Conservation (phyloP, 1,140 invertebrate genomes). For the Drosophila carrolli region DNA sequence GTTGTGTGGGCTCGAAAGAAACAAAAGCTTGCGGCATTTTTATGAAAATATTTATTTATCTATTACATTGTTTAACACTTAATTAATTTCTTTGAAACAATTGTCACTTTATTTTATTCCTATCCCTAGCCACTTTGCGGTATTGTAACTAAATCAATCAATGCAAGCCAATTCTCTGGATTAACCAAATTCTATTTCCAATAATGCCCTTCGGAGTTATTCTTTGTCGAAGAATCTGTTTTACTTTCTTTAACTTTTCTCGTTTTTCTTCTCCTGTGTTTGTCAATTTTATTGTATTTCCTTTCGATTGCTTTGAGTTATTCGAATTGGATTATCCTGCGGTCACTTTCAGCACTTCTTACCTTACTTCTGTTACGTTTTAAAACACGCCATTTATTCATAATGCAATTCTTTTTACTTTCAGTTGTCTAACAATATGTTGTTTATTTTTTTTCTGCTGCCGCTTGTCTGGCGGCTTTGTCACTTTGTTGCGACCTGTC, state of each 20-base stretch:
- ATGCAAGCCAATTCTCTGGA: constrained; percentile 8
- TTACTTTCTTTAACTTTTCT: background rate
- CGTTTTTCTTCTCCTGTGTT: background rate
- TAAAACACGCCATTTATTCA: constrained; percentile 36
- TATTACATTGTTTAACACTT: no score
- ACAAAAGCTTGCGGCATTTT: no score
- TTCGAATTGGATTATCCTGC: constrained; percentile 64
- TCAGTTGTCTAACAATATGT: constrained; percentile 59
- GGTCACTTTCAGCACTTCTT: constrained; percentile 23
- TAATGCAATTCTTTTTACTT: constrained; percentile 50
- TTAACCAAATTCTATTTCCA: constrained; percentile 20
- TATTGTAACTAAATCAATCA: constrained; percentile 22
- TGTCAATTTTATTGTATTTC: constrained; percentile 7
- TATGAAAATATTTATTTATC: no score
- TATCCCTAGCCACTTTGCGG: constrained; percentile 1
- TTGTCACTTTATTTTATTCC: background rate
- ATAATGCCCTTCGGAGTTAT: background rate
- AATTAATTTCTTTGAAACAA: no score
- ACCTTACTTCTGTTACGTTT: constrained; percentile 1
- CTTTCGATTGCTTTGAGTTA: constrained; percentile 38
- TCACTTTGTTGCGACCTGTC: constrained; percentile 55
- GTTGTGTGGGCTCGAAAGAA: no score
- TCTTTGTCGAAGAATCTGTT: constrained; percentile 12
- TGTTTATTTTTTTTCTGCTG: constrained; percentile 29
- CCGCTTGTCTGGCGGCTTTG: constrained; percentile 58